A percentile compares a stretch with the other conserved stretches of the same genome.
phyloP scores from a whole-genome alignment of 2,888 invertebrate genomes.

The Troides helena region DNA sequence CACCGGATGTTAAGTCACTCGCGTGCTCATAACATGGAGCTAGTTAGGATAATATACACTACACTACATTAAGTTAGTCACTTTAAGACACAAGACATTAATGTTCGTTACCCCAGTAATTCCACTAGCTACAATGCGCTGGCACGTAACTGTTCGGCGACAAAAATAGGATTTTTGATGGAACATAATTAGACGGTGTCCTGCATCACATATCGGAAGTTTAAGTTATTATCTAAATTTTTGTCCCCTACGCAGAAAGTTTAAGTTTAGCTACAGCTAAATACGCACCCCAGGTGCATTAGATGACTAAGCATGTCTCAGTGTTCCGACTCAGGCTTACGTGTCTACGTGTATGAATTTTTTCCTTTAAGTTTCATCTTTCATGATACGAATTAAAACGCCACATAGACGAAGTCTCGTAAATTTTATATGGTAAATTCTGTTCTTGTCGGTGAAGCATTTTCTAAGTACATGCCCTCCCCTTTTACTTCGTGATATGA shows the following conservation, averaged over 20 bases:
- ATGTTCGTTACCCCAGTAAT: no score
- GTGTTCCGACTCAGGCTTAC: constrained; percentile 32
- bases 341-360: constrained; percentile 25
- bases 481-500: background rate
- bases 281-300: constrained; percentile 56
- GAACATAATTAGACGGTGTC: no score
- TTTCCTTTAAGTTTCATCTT: constrained; percentile 11
- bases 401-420: background rate
- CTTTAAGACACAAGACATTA: no score
- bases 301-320: constrained; percentile 63
- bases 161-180: no score
- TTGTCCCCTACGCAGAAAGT: constrained; percentile 36
- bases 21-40: no score
- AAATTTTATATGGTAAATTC: background rate
- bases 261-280: constrained; percentile 44
- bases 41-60: no score
- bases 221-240: constrained; percentile 33
- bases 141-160: no score
- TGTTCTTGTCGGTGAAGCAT: background rate
- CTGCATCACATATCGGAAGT: no score
- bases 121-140: no score
- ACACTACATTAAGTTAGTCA: no score
- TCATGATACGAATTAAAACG: background rate
- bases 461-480: no score
- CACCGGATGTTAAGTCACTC: no score